Evolutionary conservation across 2,797 vertebrate species (phyloP).

Genomic region (Trematomus bernacchii): DNA sequence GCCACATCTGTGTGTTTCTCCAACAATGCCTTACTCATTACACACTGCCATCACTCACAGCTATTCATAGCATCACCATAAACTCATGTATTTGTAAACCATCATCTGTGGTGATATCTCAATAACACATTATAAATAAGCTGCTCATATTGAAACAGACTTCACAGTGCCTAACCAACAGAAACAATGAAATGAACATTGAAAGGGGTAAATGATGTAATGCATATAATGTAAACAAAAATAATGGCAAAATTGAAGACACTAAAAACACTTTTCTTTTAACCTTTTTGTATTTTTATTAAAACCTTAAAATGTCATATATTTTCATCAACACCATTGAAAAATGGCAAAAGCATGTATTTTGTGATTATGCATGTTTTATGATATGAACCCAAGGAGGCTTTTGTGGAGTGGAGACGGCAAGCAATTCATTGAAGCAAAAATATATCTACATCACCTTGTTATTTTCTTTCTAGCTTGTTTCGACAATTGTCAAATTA

Average conservation of each 20-base stretch:
- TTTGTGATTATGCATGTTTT: too few relatives aligned
- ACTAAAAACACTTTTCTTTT: not conserved
- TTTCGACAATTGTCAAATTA: conserved; percentile 19
- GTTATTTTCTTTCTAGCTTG: not conserved
- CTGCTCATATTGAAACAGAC: not conserved
- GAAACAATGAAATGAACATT: not conserved
- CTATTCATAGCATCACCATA: not conserved
- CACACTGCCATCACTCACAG: not conserved
- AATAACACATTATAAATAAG: not conserved
- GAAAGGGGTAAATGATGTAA: not conserved
- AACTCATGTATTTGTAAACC: not conserved
- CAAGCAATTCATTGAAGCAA: not conserved
- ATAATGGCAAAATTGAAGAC: not conserved
- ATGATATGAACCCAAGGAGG: not conserved
- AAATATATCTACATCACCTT: not conserved
- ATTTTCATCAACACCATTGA: not conserved
- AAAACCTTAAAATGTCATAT: too few relatives aligned
- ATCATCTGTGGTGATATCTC: not conserved
- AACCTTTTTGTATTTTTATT: too few relatives aligned
- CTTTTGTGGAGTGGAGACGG: not conserved
- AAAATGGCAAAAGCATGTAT: too few relatives aligned
- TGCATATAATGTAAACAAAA: not conserved
- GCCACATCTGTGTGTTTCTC: not conserved
- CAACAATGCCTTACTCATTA: not conserved
- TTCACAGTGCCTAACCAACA: not conserved